phyloP scores from a whole-genome alignment of 2,797 vertebrate genomes.

The Gallinago solitaria region DNA sequence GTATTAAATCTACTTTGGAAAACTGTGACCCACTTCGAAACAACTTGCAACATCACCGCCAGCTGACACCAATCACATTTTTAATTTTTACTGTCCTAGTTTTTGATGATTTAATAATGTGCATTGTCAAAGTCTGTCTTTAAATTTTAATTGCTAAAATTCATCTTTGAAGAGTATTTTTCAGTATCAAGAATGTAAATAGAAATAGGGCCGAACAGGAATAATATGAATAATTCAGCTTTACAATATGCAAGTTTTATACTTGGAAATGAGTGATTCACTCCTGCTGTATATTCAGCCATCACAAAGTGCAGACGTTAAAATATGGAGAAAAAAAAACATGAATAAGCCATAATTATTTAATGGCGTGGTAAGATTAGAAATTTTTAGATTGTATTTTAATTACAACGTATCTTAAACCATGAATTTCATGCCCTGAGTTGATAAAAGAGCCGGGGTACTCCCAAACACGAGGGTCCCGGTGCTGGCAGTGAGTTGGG shows the following conservation, averaged over 20 bases:
- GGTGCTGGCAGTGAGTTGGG: neutral
- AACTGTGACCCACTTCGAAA: neutral
- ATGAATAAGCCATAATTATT: constrained; percentile 24
- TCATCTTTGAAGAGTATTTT: constrained; percentile 41
- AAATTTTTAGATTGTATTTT: neutral
- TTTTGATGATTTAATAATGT: constrained; percentile 7
- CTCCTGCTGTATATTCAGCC: neutral
- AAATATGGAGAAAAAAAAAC: neutral
- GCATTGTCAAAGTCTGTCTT: neutral
- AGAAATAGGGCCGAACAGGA: neutral
- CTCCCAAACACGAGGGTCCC: neutral
- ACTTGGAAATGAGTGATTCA: constrained; percentile 17
- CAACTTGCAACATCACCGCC: neutral
- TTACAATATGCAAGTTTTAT: neutral
- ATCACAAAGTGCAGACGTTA: neutral
- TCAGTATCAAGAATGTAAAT: constrained; percentile 50
- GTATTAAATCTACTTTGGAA: neutral
- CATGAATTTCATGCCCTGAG: neutral
- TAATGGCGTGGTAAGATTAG: neutral
- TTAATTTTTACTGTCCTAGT: neutral
- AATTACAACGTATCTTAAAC: neutral
- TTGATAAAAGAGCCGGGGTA: neutral
- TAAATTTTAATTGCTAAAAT: constrained; percentile 50
- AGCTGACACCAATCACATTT: neutral
- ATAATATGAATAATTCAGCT: constrained; percentile 23